Percentiles rank a stretch among this genome's conserved stretches.
Conservation (phyloP, 2,113 vertebrate genomes). For the Tragelaphus strepsiceros region DNA sequence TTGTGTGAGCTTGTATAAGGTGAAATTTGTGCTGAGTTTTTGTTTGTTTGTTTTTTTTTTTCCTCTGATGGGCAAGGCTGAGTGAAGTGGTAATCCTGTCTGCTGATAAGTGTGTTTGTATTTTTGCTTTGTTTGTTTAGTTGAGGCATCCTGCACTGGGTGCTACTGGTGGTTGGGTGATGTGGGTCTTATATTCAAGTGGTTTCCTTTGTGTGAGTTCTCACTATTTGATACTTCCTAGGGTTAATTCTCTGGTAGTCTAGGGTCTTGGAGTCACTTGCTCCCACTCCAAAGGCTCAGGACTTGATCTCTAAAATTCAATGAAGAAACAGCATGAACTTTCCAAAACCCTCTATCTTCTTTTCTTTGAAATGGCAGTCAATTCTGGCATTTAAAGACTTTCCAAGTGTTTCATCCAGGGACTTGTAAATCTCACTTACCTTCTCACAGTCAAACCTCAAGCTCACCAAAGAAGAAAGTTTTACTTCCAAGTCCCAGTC, state of each 20-base stretch:
- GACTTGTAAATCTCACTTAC: not conserved
- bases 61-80: not conserved
- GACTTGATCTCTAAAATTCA: constrained; percentile 51
- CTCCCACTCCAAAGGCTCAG: not conserved
- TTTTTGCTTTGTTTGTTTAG: not conserved
- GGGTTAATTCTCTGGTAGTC: not conserved
- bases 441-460: not conserved
- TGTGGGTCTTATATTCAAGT: not conserved
- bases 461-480: not conserved
- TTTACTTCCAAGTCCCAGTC: not conserved
- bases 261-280: not conserved
- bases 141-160: not conserved
- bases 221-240: not conserved
- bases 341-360: constrained; percentile 66
- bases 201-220: not conserved
- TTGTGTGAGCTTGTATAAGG: not conserved
- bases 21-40: not conserved
- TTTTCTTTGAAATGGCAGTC: constrained; percentile 37
- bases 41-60: not conserved
- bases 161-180: not conserved
- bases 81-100: not conserved
- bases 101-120: not conserved
- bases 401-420: constrained; percentile 49
- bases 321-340: constrained; percentile 51
- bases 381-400: constrained; percentile 58